Evolutionary conservation across 2,888 invertebrate species (phyloP).

Genomic region (Hyppa rectilinea): DNA sequence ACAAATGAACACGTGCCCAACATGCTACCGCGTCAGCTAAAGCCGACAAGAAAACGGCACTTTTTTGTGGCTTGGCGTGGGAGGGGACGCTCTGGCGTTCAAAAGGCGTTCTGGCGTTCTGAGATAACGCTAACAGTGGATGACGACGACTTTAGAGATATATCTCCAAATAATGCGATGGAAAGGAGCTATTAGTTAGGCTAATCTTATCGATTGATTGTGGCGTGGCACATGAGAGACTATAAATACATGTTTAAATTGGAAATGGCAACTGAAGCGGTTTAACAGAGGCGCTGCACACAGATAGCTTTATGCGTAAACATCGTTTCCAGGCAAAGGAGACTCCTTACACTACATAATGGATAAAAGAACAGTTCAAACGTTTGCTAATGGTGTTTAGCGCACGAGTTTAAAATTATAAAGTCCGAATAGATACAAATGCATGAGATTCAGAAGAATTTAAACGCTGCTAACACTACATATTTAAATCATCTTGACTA

Average conservation of each 20-base stretch:
- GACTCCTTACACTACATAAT: background rate
- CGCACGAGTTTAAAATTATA: conserved; percentile 4
- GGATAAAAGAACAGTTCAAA: background rate
- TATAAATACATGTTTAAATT: background rate
- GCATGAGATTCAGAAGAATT: conserved; percentile 9
- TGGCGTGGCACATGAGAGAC: background rate
- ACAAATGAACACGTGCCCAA: too few relatives aligned
- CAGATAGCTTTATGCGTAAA: background rate
- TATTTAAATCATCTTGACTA: conserved; percentile 12
- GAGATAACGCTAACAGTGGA: background rate
- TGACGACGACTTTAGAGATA: background rate
- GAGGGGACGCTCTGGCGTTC: too few relatives aligned
- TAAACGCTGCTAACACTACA: background rate
- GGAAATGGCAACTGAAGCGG: background rate
- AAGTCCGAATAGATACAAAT: conserved; percentile 18
- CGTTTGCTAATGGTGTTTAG: background rate
- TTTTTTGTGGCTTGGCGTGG: too few relatives aligned
- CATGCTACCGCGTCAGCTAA: too few relatives aligned
- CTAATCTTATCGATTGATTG: background rate
- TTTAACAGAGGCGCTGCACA: background rate
- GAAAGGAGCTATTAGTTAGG: background rate
- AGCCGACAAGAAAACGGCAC: too few relatives aligned
- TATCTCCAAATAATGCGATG: background rate
- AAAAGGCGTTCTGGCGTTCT: too few relatives aligned
- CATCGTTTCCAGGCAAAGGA: background rate